Evolutionary conservation across 2,888 invertebrate genomes (phyloP), one percentile per base, ranked within the genome.

Genomic region (Nymphalis c-album): DNA sequence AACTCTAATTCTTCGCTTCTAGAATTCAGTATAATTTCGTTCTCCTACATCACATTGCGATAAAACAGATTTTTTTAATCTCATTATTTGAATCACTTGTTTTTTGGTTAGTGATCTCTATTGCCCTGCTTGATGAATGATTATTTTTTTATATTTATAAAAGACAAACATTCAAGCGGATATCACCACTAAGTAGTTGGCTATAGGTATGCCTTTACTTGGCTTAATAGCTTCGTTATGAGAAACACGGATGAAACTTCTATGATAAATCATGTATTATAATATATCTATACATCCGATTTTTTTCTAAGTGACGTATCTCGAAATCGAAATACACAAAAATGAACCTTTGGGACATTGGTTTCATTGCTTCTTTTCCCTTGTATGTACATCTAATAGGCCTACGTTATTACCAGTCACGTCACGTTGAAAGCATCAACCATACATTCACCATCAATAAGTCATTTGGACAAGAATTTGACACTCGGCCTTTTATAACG

Each of bases 381-480:
- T 22, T 10, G 2, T 59, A 45, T 16, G 7, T 40, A 45, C 48
- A 61, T 7, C 22, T 45, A 17, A 40, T 53, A 50, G 48, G 20
- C 58, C 48, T 20, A 22, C 13, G 31, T 22, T 58, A 58, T 58
- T 50, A 35, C 45, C 7, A 64, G 26, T 59, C 58, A 64, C 59
- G 64, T 45, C 40, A 40, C 10, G 26, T 64, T 5, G 22, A 64
- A 58, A 64, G 48, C n/a, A 50, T 35, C 17, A 35, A 22, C n/a
- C 16, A 57, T 26, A 40, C 58, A 35, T 47, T 55, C 47, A 31
- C 55, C 20, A 58, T 59, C 58, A 59, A 58, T 64, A 64, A 20
- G 40, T 59, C 64, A 59, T 59, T 64, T 40, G 5, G 18, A 48
- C 40, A 22, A 57, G 40, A 58, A 64, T 40, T 58, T 58, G 26